Evolutionary conservation across 2,113 vertebrate species (phyloP).

Genomic region (Coregonus clupeaformis): DNA sequence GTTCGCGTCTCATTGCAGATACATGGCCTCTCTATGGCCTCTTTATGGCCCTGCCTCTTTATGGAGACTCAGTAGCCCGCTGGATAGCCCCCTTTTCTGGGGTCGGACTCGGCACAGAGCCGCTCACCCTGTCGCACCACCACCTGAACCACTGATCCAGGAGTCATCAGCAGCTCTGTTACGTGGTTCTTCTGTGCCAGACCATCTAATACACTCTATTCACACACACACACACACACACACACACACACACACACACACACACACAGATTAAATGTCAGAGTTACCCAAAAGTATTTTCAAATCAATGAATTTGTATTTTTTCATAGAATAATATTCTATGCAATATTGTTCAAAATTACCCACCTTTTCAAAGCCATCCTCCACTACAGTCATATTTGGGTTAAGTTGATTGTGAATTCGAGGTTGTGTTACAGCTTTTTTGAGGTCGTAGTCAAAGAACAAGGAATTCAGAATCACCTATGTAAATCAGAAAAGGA

Average conservation of each 20-base stretch:
- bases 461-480: slow-evolving; percentile 87
- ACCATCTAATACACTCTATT: slow-evolving; percentile 69
- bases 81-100: slow-evolving; percentile 75
- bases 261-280: background rate
- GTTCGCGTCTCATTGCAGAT: slow-evolving; percentile 35
- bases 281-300: background rate
- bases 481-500: slow-evolving; percentile 58
- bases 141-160: slow-evolving; percentile 72
- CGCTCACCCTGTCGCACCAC: slow-evolving; percentile 59
- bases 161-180: slow-evolving; percentile 57
- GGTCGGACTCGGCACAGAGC: slow-evolving; percentile 60
- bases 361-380: slow-evolving; percentile 70
- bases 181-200: slow-evolving; percentile 74
- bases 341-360: background rate
- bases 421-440: slow-evolving; percentile 82
- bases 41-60: slow-evolving; percentile 14
- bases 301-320: background rate
- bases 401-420: slow-evolving; percentile 91
- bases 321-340: background rate
- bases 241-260: slow-evolving; percentile 8
- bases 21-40: slow-evolving; percentile 32
- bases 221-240: slow-evolving; percentile 12
- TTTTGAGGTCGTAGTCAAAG: slow-evolving; percentile 88
- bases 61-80: slow-evolving; percentile 72
- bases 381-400: slow-evolving; percentile 79